Evolutionary conservation across 2,888 invertebrate genomes (phyloP).

Genomic region (Colletes collaris): DNA sequence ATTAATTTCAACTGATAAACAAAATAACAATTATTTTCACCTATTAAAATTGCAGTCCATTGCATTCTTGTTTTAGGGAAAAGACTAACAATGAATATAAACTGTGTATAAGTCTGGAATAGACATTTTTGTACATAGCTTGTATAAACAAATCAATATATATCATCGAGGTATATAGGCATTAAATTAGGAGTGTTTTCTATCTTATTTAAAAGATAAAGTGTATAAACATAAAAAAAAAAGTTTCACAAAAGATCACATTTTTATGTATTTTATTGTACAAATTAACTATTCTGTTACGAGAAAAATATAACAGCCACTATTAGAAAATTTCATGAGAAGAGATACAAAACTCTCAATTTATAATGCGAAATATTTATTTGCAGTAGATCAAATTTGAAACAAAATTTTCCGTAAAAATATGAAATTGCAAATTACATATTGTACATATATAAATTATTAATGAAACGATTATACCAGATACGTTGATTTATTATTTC

Average conservation of each 20-base stretch:
- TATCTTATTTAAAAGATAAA: constrained; percentile 52
- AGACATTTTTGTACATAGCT: constrained; percentile 71
- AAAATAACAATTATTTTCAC: constrained; percentile 3
- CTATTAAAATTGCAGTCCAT: constrained; percentile 35
- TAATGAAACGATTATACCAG: constrained; percentile 34
- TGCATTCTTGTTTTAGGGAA: constrained; percentile 63
- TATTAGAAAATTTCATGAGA: background rate
- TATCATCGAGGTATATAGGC: constrained; percentile 47
- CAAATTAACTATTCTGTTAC: constrained; percentile 40
- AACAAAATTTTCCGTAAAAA: constrained; percentile 9
- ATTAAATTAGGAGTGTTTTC: constrained; percentile 61
- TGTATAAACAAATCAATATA: constrained; percentile 67
- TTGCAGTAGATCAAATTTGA: constrained; percentile 6
- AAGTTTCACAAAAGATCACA: constrained; percentile 29
- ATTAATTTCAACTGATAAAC: constrained; percentile 15
- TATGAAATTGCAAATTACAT: constrained; percentile 18
- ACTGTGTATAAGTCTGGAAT: constrained; percentile 57
- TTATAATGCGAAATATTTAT: constrained; percentile 22
- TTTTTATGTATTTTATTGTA: constrained; percentile 47
- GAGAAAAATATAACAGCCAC: constrained; percentile 50
- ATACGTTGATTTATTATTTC: constrained; percentile 30
- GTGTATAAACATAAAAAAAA: constrained; percentile 31
- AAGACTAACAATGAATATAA: constrained; percentile 53
- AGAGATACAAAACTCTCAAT: background rate
- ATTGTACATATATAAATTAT: constrained; percentile 34